Percentiles rank a stretch among this genome's conserved stretches.
These are phyloP conservation scores for Ametastegia equiseti DNA, from an alignment of 2,888 invertebrate species.

Conservation along the genomic window DNA sequence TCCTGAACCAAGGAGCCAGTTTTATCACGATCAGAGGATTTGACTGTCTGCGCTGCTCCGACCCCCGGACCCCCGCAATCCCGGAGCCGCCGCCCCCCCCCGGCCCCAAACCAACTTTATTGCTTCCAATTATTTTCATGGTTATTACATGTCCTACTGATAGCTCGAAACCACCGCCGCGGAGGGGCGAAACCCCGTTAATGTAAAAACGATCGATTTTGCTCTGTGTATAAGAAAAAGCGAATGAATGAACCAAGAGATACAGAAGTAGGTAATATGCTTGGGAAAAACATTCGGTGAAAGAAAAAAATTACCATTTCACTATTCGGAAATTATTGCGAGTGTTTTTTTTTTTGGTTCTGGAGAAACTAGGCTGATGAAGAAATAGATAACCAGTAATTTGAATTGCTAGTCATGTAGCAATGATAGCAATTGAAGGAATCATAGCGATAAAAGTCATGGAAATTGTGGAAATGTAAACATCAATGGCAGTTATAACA, in stretches of 20 bases:
- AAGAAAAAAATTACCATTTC: neutral
- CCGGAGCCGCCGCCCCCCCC: neutral
- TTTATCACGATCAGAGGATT: slow-evolving; percentile 44
- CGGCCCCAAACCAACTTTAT: slow-evolving; percentile 30
- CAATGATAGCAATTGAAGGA: neutral
- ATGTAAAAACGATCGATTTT: slow-evolving; percentile 21
- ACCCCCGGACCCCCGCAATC: neutral
- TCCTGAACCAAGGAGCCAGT: slow-evolving; percentile 30
- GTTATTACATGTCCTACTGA: slow-evolving; percentile 41
- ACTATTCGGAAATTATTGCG: neutral
- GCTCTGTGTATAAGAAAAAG: neutral
- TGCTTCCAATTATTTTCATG: slow-evolving; percentile 46
- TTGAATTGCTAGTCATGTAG: neutral
- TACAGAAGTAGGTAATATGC: neutral
- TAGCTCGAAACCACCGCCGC: neutral
- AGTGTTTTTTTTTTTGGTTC: neutral
- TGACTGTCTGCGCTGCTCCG: slow-evolving; percentile 24
- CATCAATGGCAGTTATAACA: neutral
- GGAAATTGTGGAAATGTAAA: neutral
- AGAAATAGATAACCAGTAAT: neutral
- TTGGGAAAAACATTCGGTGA: neutral
- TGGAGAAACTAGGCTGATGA: no score
- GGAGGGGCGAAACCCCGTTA: slow-evolving; percentile 13
- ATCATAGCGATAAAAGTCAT: neutral
- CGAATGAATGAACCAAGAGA: neutral